These are phyloP conservation scores for Platalea minor DNA, from an alignment of 2,797 vertebrate species.

Conservation along the genomic window DNA sequence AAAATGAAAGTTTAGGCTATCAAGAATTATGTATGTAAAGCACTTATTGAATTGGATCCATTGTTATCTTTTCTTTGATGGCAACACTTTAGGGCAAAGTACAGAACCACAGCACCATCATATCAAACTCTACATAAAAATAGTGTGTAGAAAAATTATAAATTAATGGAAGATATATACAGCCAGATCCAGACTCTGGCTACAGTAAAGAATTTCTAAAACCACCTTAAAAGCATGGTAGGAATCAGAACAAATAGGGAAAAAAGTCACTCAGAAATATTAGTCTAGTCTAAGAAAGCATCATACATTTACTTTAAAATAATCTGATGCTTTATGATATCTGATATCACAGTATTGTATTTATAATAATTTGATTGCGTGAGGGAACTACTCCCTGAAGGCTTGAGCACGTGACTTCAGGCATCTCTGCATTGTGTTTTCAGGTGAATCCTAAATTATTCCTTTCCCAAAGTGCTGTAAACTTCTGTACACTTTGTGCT, in stretches of 20 bases:
- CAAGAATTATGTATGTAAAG: background rate
- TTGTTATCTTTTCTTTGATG: background rate
- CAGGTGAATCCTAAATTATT: background rate
- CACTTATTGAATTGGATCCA: background rate
- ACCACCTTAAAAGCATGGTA: background rate
- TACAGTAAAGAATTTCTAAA: background rate
- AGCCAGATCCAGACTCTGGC: background rate
- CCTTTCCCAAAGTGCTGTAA: background rate
- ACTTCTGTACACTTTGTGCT: background rate
- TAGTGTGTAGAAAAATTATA: background rate
- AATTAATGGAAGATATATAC: background rate
- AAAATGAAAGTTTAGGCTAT: background rate
- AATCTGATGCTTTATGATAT: background rate
- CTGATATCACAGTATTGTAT: background rate
- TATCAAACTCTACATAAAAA: background rate
- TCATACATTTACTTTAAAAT: background rate
- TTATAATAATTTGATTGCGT: background rate
- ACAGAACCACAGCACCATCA: background rate
- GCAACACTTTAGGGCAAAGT: background rate
- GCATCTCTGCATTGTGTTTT: background rate
- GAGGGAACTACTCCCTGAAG: background rate
- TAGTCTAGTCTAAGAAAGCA: background rate
- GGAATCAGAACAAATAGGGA: background rate
- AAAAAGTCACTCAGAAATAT: background rate
- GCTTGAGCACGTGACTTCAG: background rate